Base-by-base conservation (phyloP, 1,140 invertebrate genomes). In the Zelostemma sp. region DNA sequence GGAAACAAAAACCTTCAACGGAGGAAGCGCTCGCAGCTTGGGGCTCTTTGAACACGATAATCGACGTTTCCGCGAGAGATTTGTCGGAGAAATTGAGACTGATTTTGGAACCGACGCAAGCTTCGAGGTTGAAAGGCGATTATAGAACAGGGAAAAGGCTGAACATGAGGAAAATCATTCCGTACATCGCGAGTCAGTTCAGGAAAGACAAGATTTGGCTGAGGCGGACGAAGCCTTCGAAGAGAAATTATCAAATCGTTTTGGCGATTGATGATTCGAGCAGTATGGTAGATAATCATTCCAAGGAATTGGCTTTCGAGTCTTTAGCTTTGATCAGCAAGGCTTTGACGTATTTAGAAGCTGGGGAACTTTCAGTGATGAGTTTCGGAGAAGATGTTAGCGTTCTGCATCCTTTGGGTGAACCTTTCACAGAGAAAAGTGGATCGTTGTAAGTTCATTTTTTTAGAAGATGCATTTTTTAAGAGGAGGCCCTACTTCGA, bases 201-300 rank as follows among this genome's bases (percentile, higher is more conserved):
- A 90, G 97, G 28, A 99, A 99, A 80, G 97, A 99, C 79, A 98
- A 98, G 81, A 99, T 99, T 76, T 99, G 98, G 98, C 76, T 99
- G 68, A 87, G 97, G 43, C 86, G 98, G 45, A 99, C 95, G 0
- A 97, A 98, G 84, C 96, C 96, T 0, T 96, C 94, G 0, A 96
- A 98, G 80, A 87, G 98, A 50, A 92, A 99, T 69, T 99, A 99
- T 85, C 97, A 99, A 82, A 97, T 99, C 31, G 90, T 96, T 19
- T 86, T 99, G 9, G 98, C 98, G 0, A 90, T 99, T 6, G 98
- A 99, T 85, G 97, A 99, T 84, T 99, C 97, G 0, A 94, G 94
- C 45, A 95, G 93, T 55, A 97, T 97, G 95, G 87, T 90, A 8
- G 93, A 96, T 76, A 96, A 95, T 84, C 90, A 93, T 79, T 95